Conservation (phyloP, 2,888 invertebrate species). For the Orchestes rusci region DNA sequence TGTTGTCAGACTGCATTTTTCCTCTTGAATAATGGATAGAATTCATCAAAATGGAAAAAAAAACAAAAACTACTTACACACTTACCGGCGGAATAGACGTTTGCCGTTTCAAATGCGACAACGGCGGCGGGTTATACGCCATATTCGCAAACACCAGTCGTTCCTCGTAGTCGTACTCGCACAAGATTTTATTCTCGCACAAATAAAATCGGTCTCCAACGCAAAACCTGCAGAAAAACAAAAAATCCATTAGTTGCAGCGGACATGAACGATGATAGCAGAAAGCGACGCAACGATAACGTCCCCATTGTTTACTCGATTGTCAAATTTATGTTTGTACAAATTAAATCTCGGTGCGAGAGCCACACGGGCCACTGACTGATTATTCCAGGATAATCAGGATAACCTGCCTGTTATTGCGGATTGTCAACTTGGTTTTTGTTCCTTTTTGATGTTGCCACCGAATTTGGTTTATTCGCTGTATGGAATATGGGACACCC, state of each 20-base stretch:
- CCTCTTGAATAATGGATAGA: too few species aligned
- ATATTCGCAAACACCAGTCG: constrained; percentile 91
- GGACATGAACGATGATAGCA: too few species aligned
- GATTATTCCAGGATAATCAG: too few species aligned
- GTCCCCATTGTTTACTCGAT: constrained; percentile 46
- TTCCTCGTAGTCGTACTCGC: constrained; percentile 97
- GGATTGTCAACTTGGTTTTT: too few species aligned
- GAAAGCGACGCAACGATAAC: constrained; percentile 46
- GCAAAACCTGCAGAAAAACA: constrained; percentile 74
- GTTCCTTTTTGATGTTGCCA: too few species aligned
- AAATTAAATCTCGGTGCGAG: constrained; percentile 44
- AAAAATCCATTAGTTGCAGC: too few species aligned
- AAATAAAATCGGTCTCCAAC: constrained; percentile 95
- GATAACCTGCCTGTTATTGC: too few species aligned
- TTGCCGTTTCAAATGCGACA: constrained; percentile 72
- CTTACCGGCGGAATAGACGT: constrained; percentile 58
- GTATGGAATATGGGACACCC: too few species aligned
- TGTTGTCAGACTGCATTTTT: too few species aligned
- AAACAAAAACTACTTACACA: constrained; percentile 19
- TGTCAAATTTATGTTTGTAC: constrained; percentile 47
- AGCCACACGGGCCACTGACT: too few species aligned
- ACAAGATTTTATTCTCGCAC: constrained; percentile 95
- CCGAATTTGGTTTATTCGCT: too few species aligned
- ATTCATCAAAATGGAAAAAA: too few species aligned
- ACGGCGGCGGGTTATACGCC: constrained; percentile 81